These are phyloP conservation scores for Sipha flava DNA, from an alignment of 1,140 invertebrate genomes.

Conservation along the genomic window DNA sequence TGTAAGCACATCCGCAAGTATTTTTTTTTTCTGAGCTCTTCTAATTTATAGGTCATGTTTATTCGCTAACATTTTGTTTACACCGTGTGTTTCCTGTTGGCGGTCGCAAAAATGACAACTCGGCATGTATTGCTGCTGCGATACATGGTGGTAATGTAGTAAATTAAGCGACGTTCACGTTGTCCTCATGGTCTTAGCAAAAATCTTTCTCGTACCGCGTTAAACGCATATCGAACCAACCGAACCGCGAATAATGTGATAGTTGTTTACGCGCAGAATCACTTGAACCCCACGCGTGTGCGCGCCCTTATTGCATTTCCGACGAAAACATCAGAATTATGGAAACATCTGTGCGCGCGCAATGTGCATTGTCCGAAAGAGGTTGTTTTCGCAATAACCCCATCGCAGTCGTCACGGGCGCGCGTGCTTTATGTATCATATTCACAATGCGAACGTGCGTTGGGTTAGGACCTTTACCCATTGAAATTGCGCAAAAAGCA, in stretches of 20 bases:
- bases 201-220: too few species aligned
- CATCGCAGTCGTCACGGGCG: background rate
- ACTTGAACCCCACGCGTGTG: background rate
- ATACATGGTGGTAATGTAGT: background rate
- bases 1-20: background rate
- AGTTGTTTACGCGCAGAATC: too few species aligned
- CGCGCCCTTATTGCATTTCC: background rate
- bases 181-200: too few species aligned
- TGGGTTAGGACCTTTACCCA: too few species aligned
- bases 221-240: too few species aligned
- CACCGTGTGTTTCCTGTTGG: slow-evolving; percentile 3
- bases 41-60: slow-evolving; percentile 15
- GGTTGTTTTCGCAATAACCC: slow-evolving; percentile 25
- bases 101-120: background rate
- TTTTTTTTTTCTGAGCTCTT: background rate
- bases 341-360: slow-evolving; percentile 24
- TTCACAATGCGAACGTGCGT: background rate
- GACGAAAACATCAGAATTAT: slow-evolving; percentile 17
- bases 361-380: background rate
- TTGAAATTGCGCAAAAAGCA: slow-evolving; percentile 29
- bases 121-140: background rate
- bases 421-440: background rate
- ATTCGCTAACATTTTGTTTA: slow-evolving; percentile 16
- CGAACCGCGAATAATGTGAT: too few species aligned
- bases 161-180: too few species aligned